A percentile compares a stretch with the other conserved stretches of the same genome.
Evolutionary conservation across 1,140 invertebrate species (phyloP).

Genomic region (Yoshiicerus persimilis): DNA sequence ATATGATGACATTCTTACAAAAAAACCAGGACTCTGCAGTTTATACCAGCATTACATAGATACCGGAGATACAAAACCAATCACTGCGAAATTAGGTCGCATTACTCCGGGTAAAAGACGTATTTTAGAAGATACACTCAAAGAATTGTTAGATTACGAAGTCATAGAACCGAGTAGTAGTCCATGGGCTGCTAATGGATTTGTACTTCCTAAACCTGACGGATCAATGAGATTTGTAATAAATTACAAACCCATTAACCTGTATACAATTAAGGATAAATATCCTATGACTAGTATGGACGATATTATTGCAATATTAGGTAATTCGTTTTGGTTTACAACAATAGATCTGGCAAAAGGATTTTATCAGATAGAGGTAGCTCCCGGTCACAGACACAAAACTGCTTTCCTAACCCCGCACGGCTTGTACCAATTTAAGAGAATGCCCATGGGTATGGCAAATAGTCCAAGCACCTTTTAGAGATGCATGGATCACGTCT

Average conservation of each 20-base stretch:
- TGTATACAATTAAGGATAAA: not conserved
- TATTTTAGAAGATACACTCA: conserved; percentile 2
- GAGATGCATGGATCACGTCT: conserved; percentile 52
- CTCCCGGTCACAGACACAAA: conserved; percentile 53
- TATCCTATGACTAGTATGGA: not conserved
- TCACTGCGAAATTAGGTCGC: not conserved
- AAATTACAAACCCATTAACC: not conserved
- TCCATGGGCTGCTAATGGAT: not conserved
- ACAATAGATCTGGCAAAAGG: not conserved
- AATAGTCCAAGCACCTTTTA: conserved; percentile 50
- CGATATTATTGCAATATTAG: not conserved
- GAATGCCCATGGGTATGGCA: conserved; percentile 49
- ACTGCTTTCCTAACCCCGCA: conserved; percentile 55
- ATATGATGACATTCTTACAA: not conserved
- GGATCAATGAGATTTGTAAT: not conserved
- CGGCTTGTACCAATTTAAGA: conserved; percentile 52
- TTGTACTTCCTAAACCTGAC: not conserved
- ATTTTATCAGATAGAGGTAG: not conserved
- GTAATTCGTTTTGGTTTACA: not conserved
- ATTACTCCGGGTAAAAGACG: not conserved
- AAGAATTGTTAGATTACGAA: not conserved
- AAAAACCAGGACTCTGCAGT: not conserved
- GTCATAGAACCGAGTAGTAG: not conserved
- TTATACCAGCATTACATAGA: not conserved
- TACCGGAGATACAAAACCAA: not conserved